Evolutionary conservation across 1,140 invertebrate species (phyloP), one percentile per base, ranked within the genome.

Genomic region (Battus philenor): DNA sequence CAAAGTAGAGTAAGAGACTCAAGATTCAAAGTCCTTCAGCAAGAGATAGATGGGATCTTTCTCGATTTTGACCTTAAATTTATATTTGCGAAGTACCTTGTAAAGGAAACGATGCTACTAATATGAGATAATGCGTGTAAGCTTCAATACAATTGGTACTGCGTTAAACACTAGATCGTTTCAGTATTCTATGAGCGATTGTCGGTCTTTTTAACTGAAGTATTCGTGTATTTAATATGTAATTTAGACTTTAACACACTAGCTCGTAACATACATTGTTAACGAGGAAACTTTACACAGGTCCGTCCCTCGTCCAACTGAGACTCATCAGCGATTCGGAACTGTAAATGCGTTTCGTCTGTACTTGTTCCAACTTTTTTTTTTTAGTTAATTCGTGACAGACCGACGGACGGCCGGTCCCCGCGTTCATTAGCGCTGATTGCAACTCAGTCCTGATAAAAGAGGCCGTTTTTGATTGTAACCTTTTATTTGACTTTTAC

Each of bases 371-470:
- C 48, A 51, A 47, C 53, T 58, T 60, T 66, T 60, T 59, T 65
- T 59, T 54, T 44, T 31, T 13, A 47, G 49, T 50, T 63, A 63
- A 66, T 62, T 64, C 50, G 63, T 66, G 53, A 59, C 60, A 55
- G 49, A 54, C 51, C 50, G 38, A 48, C 63, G 41, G 45, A 49
- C 47, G 44, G 47, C 13, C 39, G 39, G 10, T 32, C 48, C 51
- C 59, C 22, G 13, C 52, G 50, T 70, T 70, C 66, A 64, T 70
- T 70, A 67, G 44, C 54, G 38, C 44, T 67, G 66, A 67, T 69
- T 67, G 60, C 64, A 55, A 61, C 63, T 62, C 53, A 51, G 45
- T 26, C 33, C 45, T 53, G 32, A 47, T 49, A 50, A 41, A 50
- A 44, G 30, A 45, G 38, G 12, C 20, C 31, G 47, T 43, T 31